Evolutionary conservation across 2,797 vertebrate genomes (phyloP).

Genomic region (Myotis vivesi): DNA sequence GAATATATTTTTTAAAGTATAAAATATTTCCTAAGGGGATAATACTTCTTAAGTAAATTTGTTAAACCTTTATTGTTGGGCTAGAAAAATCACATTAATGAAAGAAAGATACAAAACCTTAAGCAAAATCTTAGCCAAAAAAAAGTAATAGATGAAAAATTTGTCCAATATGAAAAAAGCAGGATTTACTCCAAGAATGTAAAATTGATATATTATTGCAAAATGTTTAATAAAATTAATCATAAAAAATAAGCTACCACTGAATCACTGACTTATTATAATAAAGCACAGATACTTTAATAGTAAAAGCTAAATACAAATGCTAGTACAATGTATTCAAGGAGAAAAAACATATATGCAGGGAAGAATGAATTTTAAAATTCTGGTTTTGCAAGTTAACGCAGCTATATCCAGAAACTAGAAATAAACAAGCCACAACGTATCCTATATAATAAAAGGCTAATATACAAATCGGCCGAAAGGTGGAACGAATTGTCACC

Average conservation of each 20-base stretch:
- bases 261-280: neutral
- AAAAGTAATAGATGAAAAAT: neutral
- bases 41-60: conserved; percentile 25
- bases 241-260: neutral
- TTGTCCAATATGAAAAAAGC: neutral
- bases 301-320: conserved; percentile 31
- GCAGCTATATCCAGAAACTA: neutral
- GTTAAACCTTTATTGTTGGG: neutral
- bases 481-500: too few species aligned
- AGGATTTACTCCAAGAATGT: neutral
- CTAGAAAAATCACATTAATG: conserved; percentile 10
- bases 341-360: neutral
- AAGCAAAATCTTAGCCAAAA: conserved; percentile 34
- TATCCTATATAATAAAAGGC: too few species aligned
- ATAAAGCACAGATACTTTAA: neutral
- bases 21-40: neutral
- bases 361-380: conserved; percentile 19
- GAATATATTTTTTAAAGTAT: neutral
- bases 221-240: conserved; percentile 28
- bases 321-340: conserved; percentile 16
- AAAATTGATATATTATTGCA: neutral
- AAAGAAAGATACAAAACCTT: neutral
- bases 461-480: too few species aligned
- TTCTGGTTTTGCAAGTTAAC: conserved; percentile 20
- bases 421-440: neutral